A percentile compares a stretch with the other conserved stretches of the same genome.
phyloP scores from a whole-genome alignment of 2,888 invertebrate species.

The Chaetoderma sp. region DNA sequence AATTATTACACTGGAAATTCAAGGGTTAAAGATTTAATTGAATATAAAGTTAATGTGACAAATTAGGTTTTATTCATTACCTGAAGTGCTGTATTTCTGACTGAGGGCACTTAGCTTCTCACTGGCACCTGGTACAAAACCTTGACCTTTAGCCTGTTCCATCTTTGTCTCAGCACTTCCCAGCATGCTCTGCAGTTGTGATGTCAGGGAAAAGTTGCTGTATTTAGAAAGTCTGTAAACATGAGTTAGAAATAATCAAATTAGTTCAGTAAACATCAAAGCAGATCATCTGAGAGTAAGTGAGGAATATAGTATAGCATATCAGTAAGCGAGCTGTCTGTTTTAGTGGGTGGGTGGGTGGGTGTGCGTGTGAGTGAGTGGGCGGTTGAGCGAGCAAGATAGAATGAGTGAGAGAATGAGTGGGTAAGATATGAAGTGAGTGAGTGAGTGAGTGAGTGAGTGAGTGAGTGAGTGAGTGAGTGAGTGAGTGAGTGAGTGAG shows the following conservation, averaged over 20 bases:
- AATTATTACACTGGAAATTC: too few species aligned
- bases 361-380: too few species aligned
- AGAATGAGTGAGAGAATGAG: not conserved
- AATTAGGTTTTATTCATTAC: slow-evolving; percentile 22
- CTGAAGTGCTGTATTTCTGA: slow-evolving; percentile 47
- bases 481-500: too few species aligned
- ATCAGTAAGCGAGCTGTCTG: too few species aligned
- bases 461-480: too few species aligned
- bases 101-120: slow-evolving; percentile 44
- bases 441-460: too few species aligned
- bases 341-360: too few species aligned
- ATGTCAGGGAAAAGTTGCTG: slow-evolving; percentile 50
- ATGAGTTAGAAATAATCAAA: too few species aligned
- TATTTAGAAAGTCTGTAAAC: slow-evolving; percentile 53
- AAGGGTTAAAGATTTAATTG: too few species aligned
- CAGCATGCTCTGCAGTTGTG: slow-evolving; percentile 56
- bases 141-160: slow-evolving; percentile 51
- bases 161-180: slow-evolving; percentile 61
- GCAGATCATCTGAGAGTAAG: too few species aligned
- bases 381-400: not conserved
- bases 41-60: not conserved
- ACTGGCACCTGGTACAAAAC: slow-evolving; percentile 41
- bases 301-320: too few species aligned
- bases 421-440: too few species aligned
- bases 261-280: not conserved